Conservation (phyloP, 1,140 invertebrate species). For the Ladona fulva region DNA sequence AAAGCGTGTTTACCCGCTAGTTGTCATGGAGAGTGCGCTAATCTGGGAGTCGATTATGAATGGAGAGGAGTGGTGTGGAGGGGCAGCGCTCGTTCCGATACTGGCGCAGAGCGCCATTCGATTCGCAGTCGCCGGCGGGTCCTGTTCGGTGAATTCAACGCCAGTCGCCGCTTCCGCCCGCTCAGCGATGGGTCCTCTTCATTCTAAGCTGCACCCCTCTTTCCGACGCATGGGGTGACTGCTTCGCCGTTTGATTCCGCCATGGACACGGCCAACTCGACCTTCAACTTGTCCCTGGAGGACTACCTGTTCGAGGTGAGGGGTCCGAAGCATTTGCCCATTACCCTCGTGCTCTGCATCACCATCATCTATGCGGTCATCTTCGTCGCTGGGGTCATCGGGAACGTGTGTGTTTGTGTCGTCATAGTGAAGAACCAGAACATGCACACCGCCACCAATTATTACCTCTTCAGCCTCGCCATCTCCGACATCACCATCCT, state of each 20-base stretch:
- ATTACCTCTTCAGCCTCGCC: slow-evolving; percentile 83
- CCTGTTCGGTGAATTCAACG: too few species aligned
- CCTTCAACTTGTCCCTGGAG: slow-evolving; percentile 17
- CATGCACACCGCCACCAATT: slow-evolving; percentile 83
- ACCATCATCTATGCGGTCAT: slow-evolving; percentile 68
- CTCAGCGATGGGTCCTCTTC: too few species aligned
- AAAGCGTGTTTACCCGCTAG: too few species aligned
- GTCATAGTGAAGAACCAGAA: slow-evolving; percentile 75
- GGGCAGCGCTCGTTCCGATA: too few species aligned
- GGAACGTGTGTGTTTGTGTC: slow-evolving; percentile 79
- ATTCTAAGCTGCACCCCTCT: too few species aligned
- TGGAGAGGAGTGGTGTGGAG: too few species aligned
- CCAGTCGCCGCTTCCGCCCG: too few species aligned
- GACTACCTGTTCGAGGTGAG: slow-evolving; percentile 34
- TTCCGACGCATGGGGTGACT: too few species aligned
- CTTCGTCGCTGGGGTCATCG: slow-evolving; percentile 75
- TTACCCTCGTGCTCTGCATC: slow-evolving; percentile 46
- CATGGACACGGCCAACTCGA: background rate
- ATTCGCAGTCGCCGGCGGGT: too few species aligned
- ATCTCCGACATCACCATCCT: slow-evolving; percentile 64
- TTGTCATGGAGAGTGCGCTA: too few species aligned
- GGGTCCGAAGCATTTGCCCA: slow-evolving; percentile 38
- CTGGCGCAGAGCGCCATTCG: too few species aligned
- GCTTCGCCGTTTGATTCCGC: background rate
- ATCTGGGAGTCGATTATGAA: too few species aligned